phyloP scores from a whole-genome alignment of 2,888 invertebrate species.

The Polymixis lichenea region DNA sequence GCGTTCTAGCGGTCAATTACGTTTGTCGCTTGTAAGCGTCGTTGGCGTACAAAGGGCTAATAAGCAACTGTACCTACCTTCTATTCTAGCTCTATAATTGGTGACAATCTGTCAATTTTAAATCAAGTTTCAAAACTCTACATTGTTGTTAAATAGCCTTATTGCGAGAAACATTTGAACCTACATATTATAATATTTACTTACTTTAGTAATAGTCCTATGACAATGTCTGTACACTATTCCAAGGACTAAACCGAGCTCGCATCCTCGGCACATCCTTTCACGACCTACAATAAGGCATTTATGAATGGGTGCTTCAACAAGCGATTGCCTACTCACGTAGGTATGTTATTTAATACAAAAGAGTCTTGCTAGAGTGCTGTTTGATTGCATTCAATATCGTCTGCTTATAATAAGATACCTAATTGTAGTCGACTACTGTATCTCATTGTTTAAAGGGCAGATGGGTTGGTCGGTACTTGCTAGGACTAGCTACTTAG shows the following conservation, averaged over 20 bases:
- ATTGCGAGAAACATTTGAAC: conserved; percentile 21
- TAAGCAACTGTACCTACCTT: too few species aligned
- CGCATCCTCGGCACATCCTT: conserved; percentile 82
- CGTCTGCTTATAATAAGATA: not conserved
- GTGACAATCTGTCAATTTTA: not conserved
- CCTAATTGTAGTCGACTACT: conserved; percentile 20
- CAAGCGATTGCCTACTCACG: conserved; percentile 45
- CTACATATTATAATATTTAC: conserved; percentile 43
- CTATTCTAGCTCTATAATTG: not conserved
- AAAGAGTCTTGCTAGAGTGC: conserved; percentile 8
- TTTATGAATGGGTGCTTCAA: conserved; percentile 61
- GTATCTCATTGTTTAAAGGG: conserved; percentile 33
- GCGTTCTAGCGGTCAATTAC: too few species aligned
- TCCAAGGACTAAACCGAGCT: conserved; percentile 80
- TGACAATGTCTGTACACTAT: conserved; percentile 55
- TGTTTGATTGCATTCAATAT: conserved; percentile 36
- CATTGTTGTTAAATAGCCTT: not conserved
- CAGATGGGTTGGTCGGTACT: not conserved
- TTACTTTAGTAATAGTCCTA: conserved; percentile 24
- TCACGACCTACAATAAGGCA: conserved; percentile 75
- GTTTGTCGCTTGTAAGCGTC: too few species aligned
- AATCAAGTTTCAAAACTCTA: not conserved
- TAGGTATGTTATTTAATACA: conserved; percentile 38
- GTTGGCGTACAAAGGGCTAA: too few species aligned
- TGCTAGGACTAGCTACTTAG: not conserved